Base-by-base conservation (phyloP, 2,797 vertebrate genomes). In the Pangasius krempfi region DNA sequence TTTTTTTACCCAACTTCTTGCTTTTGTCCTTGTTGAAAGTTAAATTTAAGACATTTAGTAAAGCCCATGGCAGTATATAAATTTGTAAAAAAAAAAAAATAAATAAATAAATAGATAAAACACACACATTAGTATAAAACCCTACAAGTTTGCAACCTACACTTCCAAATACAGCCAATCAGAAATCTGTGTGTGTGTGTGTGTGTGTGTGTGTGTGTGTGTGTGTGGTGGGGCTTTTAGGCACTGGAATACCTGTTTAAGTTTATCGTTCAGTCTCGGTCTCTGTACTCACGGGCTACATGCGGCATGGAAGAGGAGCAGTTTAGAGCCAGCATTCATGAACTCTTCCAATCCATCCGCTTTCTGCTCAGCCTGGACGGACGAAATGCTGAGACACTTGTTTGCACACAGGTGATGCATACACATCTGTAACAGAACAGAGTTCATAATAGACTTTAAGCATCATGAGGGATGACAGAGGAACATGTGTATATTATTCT, bases 191-290 rank as follows among this genome's bases (percentile, higher is more conserved):
- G 66, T 60, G 52, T 84, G 58, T 88, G 62, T 79, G 62, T 81
- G 33, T 79, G 37, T 85, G 60, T 88, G 60, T 70, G 47, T 79
- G 60, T 72, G 50, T 75, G 54, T 37, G 20, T 78, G 33, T 81
- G 54, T 50, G 13, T 80, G 13, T 66, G 14, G 20, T 50, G 5
- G 8, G 40, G 54, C 7, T 16, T 84, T 37, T 20, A 99, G 99
- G 98, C 98, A 86, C 95, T 99, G 93, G 99, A 99, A 95, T 99
- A 99, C 93, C 97, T 99, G 93, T 99, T 99, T 94, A 99, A 99
- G 96, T 99, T 99, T 94, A 99, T 99, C 73, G 97, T 99, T 91
- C 99, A 99, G 95, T 99, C 98, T 37, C 97, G 99, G 22, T 97
- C 98, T 94, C 96, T 99, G 92, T 99, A 99, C 93, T 98, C 98